These are phyloP conservation scores for Amblyjoppa fuscipennis DNA, from an alignment of 2,888 invertebrate species.

Conservation along the genomic window DNA sequence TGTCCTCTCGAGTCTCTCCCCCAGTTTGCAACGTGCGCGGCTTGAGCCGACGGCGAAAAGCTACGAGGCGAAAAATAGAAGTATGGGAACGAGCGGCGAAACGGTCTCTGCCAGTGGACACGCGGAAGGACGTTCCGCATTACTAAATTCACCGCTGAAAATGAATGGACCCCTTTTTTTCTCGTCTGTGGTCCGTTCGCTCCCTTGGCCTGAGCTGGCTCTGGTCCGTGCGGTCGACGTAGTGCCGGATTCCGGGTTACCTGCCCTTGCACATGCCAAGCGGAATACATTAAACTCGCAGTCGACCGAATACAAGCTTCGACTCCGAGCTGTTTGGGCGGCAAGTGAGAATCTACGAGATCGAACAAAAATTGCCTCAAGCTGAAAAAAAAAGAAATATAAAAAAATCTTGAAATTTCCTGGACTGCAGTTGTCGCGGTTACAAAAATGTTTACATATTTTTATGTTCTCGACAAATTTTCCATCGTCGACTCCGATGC, in stretches of 20 bases:
- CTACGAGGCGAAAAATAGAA: conserved; percentile 42
- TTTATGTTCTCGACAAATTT: background rate
- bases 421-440: background rate
- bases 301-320: conserved; percentile 29
- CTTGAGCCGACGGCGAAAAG: background rate
- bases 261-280: conserved; percentile 23
- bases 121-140: conserved; percentile 56
- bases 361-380: background rate
- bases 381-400: background rate
- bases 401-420: background rate
- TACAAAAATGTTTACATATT: conserved; percentile 3
- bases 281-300: conserved; percentile 44
- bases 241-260: conserved; percentile 25
- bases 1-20: conserved; percentile 17
- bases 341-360: conserved; percentile 15
- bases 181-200: background rate
- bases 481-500: background rate
- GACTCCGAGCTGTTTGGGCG: background rate
- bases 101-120: conserved; percentile 29
- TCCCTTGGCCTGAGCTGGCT: conserved; percentile 9
- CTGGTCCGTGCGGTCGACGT: conserved; percentile 15
- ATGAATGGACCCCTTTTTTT: conserved; percentile 55
- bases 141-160: conserved; percentile 57
- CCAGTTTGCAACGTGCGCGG: background rate
- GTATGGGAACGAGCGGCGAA: conserved; percentile 20